Base-by-base conservation (phyloP, 1,140 invertebrate species). In the Drosophila mayri region DNA sequence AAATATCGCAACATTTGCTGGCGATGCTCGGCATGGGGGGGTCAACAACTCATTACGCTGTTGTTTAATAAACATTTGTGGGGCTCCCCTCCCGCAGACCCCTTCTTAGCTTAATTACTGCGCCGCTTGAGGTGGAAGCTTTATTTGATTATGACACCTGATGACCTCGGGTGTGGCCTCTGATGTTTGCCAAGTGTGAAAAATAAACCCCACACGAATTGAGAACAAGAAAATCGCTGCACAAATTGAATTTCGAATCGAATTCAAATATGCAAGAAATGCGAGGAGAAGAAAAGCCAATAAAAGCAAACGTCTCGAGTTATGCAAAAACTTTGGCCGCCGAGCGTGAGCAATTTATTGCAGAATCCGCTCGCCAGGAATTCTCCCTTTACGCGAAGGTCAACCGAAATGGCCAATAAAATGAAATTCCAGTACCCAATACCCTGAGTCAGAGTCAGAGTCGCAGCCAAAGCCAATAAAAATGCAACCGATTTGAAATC, bases 361-460 rank as follows among this genome's bases (percentile, higher is more conserved):
- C 49, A 64, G 78, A 86, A 78, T 86, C 59, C 44, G 46, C 37
- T 25, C 61, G 37, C 20, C 38, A 58, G 61, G 55, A 81, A 80
- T 76, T 20, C 37, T 32, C 37, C 25, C 25, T 28, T n/a, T 32
- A 28, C 68, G 61, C 82, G 82, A 86, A 86, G 83, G 83, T 86
- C 83, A 87, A 68, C 83, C 83, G 43, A 86, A 86, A 87, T 86
- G 83, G 83, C 83, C 83, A 86, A 86, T 86, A 87, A 86, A 86
- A 86, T 87, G 83, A 79, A 86, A 86, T 86, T 86, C 82, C 79
- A 75, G 64, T 43, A 65, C 68, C 37, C 58, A 16, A 38, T 18
- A 70, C 64, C 46, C 79, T 76, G 49, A 75, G 58, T 22, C 66
- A 63, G 14, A 66, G 75, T 61, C 79, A 66, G 78, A 40, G 60